Base-by-base conservation (phyloP, 2,888 invertebrate species). In the Nomada ruficornis region DNA sequence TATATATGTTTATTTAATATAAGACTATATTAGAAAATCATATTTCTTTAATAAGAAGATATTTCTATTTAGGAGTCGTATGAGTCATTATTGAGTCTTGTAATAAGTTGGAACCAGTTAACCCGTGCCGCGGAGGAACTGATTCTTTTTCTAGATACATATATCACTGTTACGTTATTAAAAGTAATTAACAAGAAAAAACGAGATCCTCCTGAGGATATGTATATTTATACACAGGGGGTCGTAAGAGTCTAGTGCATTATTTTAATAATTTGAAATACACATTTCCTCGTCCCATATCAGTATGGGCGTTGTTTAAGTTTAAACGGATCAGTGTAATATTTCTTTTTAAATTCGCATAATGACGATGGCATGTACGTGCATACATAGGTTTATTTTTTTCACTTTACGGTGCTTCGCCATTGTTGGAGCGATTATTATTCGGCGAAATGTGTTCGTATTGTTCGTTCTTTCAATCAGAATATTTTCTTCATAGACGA, bases 1-100 rank as follows among this genome's bases (percentile, higher is more conserved):
- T 52, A 79, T 67, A 73, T 85, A 87, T 86, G 90, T 90, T 91
- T 91, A 91, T 92, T 91, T 91, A 92, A 91, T 91, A 90, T 89
- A 86, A 89, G 77, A 82, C 82, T 85, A 89, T 89, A 84, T 82
- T 90, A 89, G 87, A 89, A 85, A 29, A 77, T 80, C 85, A 89
- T 91, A 91, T 92, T 80, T 91, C 91, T 92, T 90, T 90, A 92
- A 89, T 80, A 83, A 90, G 73, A 80, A 44, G 74, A 87, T 82
- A 85, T 91, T 89, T 91, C 88, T 91, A 89, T 88, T 86, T 91
- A 91, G 88, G 55, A 63, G 85, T 83, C 77, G 83, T 89, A 91
- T 88, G 85, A 92, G 90, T 79, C 73, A 79, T 92, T 91, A 92
- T 89, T 68, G 72, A 79, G 76, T 86, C 80, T 79, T 50, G 36